Percentiles rank a stretch among this genome's conserved stretches.
phyloP scores from a whole-genome alignment of 2,113 vertebrate species.

The Geococcyx californianus region DNA sequence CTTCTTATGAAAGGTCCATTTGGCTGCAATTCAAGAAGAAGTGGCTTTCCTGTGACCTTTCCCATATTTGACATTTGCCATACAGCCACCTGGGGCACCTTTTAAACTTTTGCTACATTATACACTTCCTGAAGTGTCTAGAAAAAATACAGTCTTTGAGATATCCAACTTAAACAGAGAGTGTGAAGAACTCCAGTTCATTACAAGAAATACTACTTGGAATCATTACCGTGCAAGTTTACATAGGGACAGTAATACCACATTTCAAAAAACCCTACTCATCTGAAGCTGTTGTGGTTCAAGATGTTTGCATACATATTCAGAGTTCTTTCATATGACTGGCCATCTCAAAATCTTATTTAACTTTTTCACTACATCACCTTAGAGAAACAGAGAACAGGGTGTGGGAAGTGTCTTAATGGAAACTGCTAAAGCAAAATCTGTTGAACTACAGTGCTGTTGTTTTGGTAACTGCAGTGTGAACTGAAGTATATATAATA shows the following conservation, averaged over 20 bases:
- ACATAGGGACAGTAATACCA: neutral
- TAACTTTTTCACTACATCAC: neutral
- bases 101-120: neutral
- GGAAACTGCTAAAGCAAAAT: neutral
- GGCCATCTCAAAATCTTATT: neutral
- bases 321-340: neutral
- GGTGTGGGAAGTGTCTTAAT: neutral
- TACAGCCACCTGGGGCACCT: neutral
- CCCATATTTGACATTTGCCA: neutral
- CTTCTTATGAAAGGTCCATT: neutral
- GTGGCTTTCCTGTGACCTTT: neutral
- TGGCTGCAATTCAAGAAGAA: neutral
- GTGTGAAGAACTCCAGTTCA: neutral
- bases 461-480: neutral
- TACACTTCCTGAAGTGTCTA: neutral
- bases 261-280: neutral
- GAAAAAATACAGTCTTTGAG: neutral
- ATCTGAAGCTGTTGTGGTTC: neutral
- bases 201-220: neutral
- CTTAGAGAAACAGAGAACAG: neutral
- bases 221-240: neutral
- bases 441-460: neutral
- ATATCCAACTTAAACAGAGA: neutral
- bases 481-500: neutral
- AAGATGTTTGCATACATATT: neutral